Evolutionary conservation across 2,797 vertebrate genomes (phyloP).

Genomic region (Gadopsis marmoratus): DNA sequence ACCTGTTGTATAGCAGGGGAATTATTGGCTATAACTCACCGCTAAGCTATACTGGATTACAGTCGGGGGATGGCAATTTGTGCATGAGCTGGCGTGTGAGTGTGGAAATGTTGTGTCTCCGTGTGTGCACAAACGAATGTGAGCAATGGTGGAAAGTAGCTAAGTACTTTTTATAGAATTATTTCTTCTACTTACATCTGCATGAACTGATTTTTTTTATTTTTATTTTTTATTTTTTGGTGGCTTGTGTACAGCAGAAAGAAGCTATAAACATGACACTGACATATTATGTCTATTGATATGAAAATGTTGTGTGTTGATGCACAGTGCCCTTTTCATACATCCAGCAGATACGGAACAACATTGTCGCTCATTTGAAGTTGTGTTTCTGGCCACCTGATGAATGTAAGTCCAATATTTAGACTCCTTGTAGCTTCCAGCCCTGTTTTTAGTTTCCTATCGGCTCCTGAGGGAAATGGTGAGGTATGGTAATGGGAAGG

Average conservation of each 20-base stretch:
- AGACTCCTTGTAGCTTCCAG: neutral
- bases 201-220: neutral
- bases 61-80: conserved; percentile 60
- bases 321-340: neutral
- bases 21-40: conserved; percentile 76
- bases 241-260: neutral
- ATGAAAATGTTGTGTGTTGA: neutral
- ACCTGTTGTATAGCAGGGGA: conserved; percentile 59
- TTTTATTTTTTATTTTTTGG: too few relatives aligned
- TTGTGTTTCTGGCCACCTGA: neutral
- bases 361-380: neutral
- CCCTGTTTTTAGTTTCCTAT: neutral
- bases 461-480: too few relatives aligned
- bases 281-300: neutral
- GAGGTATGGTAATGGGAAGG: neutral
- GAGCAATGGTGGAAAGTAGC: neutral
- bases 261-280: neutral
- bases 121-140: neutral
- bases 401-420: neutral
- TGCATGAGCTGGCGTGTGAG: conserved; percentile 22
- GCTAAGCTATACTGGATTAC: conserved; percentile 69
- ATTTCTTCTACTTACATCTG: neutral
- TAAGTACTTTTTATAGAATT: conserved; percentile 22
- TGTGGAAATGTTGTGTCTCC: conserved; percentile 4
- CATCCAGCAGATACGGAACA: neutral